phyloP scores from a whole-genome alignment of 2,888 invertebrate species.

The Netelia virgata region DNA sequence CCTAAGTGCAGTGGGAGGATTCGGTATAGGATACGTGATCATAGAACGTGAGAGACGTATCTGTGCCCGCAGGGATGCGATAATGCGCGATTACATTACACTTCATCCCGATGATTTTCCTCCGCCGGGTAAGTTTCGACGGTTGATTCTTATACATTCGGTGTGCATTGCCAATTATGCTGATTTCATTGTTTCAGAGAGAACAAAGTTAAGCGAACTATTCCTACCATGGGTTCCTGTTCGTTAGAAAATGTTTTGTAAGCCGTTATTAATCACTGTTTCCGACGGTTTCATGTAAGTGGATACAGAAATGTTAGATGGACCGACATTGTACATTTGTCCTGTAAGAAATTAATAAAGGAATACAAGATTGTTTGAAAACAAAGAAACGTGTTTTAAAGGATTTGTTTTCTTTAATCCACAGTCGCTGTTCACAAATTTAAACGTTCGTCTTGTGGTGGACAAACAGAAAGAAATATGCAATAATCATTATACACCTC shows the following conservation, averaged over 20 bases:
- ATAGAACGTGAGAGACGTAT: slow-evolving; percentile 3
- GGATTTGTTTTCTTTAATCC: slow-evolving; percentile 32
- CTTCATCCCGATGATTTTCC: slow-evolving; percentile 81
- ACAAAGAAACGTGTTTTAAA: slow-evolving; percentile 17
- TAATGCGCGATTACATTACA: slow-evolving; percentile 78
- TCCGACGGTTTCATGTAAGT: slow-evolving; percentile 28
- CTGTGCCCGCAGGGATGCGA: slow-evolving; percentile 73
- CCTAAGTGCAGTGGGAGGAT: slow-evolving; percentile 36
- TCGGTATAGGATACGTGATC: slow-evolving; percentile 50
- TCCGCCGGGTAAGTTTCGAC: slow-evolving; percentile 74
- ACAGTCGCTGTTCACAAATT: slow-evolving; percentile 41
- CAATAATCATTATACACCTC: slow-evolving; percentile 53
- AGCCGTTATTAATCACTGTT: slow-evolving; percentile 55
- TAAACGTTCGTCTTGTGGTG: background rate
- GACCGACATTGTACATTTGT: slow-evolving; percentile 61
- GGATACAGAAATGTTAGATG: slow-evolving; percentile 41
- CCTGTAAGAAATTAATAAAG: slow-evolving; percentile 41
- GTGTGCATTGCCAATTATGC: background rate
- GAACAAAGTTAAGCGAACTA: slow-evolving; percentile 74
- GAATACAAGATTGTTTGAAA: slow-evolving; percentile 51
- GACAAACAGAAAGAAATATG: slow-evolving; percentile 23
- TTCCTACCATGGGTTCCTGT: slow-evolving; percentile 76
- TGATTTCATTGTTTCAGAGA: slow-evolving; percentile 70
- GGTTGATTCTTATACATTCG: background rate
- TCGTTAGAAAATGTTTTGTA: slow-evolving; percentile 75